Base-by-base conservation (phyloP, 2,888 invertebrate genomes). In the Drosophila monieri region DNA sequence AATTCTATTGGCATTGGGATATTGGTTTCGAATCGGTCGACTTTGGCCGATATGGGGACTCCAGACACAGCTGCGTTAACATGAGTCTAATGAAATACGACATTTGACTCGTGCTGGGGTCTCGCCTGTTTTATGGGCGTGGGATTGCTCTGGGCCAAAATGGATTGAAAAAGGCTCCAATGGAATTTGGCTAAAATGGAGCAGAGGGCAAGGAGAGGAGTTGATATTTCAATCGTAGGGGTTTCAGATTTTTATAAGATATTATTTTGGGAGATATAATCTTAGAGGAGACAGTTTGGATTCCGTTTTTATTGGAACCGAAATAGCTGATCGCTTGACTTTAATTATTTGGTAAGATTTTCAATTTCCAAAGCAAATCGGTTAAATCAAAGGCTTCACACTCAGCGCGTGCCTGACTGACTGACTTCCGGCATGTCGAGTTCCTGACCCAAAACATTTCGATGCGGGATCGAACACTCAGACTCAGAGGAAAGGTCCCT, bases 51-150 rank as follows among this genome's bases (percentile, higher is more conserved):
- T 32, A 23, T 46, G 15, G 44, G 75, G 76, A 47, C 54, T 44
- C 25, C 21, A 62, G 74, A 66, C 77, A 75, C 77, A 76, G 76
- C 85, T 85, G 81, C 83, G 71, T 74, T 80, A 79, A 75, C 83
- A 85, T 85, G 78, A 61, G 53, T 56, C 78, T 85, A 84, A 84
- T 85, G 80, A 84, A 84, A 85, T 84, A 83, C 83, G 81, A 83
- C 83, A 80, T 83, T 83, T 83, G 83, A 85, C 83, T 85, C 83
- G 83, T 78, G 80, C 81, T 68, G 60, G 73, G 54, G 51, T 56
- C 62, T 69, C 27, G 55, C 55, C 43, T 43, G 4, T 56, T 78
- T 85, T 86, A 85, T 86, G 68, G 86, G 84, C 86, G 84, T 86
- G 84, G 84, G 84, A 80, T 79, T 72, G 84, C 84, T 77, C 69